A percentile compares a stretch with the other conserved stretches of the same genome.
Conservation (phyloP, 2,797 vertebrate species). For the Fratercula arctica region DNA sequence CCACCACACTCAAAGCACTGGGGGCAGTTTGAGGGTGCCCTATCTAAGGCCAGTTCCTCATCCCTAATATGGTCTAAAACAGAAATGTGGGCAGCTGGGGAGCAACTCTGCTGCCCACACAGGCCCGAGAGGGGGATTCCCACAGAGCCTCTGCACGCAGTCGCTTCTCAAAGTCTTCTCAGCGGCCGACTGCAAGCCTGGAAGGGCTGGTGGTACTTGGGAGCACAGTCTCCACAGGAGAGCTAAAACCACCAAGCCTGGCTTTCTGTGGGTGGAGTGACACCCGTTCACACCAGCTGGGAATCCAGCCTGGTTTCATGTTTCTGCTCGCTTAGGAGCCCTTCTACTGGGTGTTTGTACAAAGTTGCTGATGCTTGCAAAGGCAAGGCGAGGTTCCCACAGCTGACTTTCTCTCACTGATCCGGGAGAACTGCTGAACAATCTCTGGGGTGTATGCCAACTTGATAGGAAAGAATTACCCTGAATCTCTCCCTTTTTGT, state of each 20-base stretch:
- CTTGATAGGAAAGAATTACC: conserved; percentile 54
- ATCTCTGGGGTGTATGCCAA: conserved; percentile 54
- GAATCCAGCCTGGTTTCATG: background rate
- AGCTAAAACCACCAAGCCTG: background rate
- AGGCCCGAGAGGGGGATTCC: background rate
- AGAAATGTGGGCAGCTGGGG: rapidly evolving
- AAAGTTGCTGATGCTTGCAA: conserved; percentile 34
- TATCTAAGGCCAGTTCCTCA: background rate
- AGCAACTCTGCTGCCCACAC: background rate
- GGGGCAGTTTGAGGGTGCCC: background rate
- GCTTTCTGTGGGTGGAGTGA: background rate
- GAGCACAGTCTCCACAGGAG: background rate
- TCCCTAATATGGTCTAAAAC: background rate
- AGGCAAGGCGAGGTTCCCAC: conserved; percentile 34
- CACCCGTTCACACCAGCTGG: background rate
- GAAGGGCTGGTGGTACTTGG: background rate
- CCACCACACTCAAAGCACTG: background rate
- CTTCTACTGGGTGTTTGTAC: background rate
- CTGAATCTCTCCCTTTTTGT: conserved; percentile 46
- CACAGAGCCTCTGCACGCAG: rapidly evolving
- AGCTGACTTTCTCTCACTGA: conserved; percentile 43
- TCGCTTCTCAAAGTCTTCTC: background rate
- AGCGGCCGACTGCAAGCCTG: rapidly evolving
- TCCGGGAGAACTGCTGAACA: conserved; percentile 59
- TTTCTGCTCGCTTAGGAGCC: background rate